These are phyloP conservation scores for Beroe ovata DNA, from an alignment of 37 sponge, comb jelly and placozoan species.

Conservation along the genomic window DNA sequence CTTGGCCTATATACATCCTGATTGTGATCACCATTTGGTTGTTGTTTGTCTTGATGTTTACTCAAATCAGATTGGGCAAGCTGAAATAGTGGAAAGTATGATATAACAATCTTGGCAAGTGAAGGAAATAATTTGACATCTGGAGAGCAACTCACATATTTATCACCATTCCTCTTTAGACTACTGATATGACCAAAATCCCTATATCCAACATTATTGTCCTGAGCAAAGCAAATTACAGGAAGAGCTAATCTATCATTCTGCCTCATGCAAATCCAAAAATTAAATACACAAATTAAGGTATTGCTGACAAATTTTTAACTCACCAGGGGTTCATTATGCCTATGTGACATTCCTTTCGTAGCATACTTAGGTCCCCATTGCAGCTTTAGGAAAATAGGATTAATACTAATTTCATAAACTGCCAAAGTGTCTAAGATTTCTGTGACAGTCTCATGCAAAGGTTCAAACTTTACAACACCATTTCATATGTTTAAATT, in stretches of 20 bases:
- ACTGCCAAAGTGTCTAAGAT: too few species aligned
- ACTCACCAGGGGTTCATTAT: slow-evolving; percentile 38
- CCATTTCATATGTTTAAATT: too few species aligned
- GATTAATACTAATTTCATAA: not conserved
- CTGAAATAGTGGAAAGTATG: not conserved
- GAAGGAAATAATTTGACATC: not conserved
- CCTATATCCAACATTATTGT: not conserved
- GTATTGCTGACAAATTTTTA: not conserved
- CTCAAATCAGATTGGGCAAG: not conserved
- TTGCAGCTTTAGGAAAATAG: not conserved
- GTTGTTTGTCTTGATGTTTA: not conserved
- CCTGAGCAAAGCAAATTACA: not conserved
- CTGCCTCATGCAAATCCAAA: not conserved
- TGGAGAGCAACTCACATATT: slow-evolving; percentile 7
- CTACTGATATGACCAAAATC: not conserved
- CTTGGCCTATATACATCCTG: slow-evolving; percentile 15
- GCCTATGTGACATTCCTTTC: slow-evolving; percentile 15
- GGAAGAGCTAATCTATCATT: not conserved
- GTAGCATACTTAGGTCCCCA: slow-evolving; percentile 31
- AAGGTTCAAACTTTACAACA: too few species aligned
- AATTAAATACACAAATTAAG: slow-evolving; percentile 1
- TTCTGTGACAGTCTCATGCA: too few species aligned
- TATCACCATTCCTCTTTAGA: not conserved
- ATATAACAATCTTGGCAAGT: not conserved
- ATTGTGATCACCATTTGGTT: not conserved